A percentile compares a stretch with the other conserved stretches of the same genome.
Evolutionary conservation across 1,140 invertebrate genomes (phyloP).

Genomic region (Cherax quadricarinatus): DNA sequence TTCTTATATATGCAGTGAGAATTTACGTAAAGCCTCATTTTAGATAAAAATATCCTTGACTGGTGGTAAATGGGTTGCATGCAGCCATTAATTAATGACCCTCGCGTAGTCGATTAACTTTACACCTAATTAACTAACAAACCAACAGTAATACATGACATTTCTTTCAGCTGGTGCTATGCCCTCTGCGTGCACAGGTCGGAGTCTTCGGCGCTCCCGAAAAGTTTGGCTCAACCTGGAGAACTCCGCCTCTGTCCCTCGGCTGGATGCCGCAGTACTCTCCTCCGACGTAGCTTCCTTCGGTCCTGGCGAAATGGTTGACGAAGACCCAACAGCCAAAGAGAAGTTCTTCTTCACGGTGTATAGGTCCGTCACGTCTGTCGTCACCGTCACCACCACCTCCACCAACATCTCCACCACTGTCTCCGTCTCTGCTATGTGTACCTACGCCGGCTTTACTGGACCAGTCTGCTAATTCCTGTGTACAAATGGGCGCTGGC

Average conservation of each 20-base stretch:
- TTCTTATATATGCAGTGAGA: too few species aligned
- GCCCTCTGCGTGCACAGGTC: neutral
- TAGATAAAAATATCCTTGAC: too few species aligned
- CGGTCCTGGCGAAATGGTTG: neutral
- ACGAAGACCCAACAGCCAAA: neutral
- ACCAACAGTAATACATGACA: too few species aligned
- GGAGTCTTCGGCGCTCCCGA: neutral
- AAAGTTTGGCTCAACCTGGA: neutral
- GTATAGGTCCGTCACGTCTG: neutral
- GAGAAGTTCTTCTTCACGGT: slow-evolving; percentile 29
- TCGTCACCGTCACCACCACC: slow-evolving; percentile 25
- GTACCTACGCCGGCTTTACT: slow-evolving; percentile 30
- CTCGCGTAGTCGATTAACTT: too few species aligned
- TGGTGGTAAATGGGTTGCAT: too few species aligned
- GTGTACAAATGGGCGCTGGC: neutral
- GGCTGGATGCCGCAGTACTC: neutral
- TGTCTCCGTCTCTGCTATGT: slow-evolving; percentile 26
- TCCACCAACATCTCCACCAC: slow-evolving; percentile 28
- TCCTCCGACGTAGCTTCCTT: neutral
- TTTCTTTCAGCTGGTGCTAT: too few species aligned
- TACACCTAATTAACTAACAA: too few species aligned
- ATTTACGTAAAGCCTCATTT: too few species aligned
- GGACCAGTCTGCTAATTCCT: neutral
- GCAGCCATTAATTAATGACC: neutral
- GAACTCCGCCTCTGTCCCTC: neutral